phyloP scores from a whole-genome alignment of 2,888 invertebrate genomes.

The Melanostoma mellinum region DNA sequence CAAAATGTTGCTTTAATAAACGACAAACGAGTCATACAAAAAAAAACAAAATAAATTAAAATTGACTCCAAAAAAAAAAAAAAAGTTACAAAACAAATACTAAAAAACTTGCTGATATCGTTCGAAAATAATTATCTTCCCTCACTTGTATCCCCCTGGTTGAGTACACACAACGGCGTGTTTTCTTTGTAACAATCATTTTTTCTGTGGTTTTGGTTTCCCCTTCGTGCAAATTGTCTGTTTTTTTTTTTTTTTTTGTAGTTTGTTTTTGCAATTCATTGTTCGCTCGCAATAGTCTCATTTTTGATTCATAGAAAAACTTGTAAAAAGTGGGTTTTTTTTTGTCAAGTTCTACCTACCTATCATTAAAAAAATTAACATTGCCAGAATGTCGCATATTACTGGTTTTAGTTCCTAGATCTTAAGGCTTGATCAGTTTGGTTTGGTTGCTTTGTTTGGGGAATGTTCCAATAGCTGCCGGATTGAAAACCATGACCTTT shows the following conservation, averaged over 20 bases:
- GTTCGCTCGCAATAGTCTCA: constrained; percentile 17
- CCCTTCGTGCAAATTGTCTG: constrained; percentile 35
- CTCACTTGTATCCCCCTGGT: constrained; percentile 22
- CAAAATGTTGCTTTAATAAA: constrained; percentile 19
- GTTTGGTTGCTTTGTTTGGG: constrained; percentile 1
- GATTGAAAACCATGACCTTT: too few species aligned
- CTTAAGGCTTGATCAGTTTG: background rate
- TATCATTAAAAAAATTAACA: constrained; percentile 6
- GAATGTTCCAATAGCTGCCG: too few species aligned
- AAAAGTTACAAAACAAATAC: constrained; percentile 33
- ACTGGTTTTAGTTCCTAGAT: background rate
- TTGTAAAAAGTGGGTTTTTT: constrained; percentile 37
- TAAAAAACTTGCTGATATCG: constrained; percentile 51
- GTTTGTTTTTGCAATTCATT: constrained; percentile 4
- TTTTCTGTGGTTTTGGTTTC: constrained; percentile 51
- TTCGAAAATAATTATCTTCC: constrained; percentile 61
- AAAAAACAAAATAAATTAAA: constrained; percentile 27
- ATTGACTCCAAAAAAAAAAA: constrained; percentile 36
- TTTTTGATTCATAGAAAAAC: constrained; percentile 44
- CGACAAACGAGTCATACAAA: constrained; percentile 31
- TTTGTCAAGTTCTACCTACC: constrained; percentile 5
- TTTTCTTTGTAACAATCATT: constrained; percentile 43
- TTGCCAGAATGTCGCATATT: constrained; percentile 20
- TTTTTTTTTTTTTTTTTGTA: constrained; percentile 15
- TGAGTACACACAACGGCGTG: constrained; percentile 18